Percentiles rank a stretch among this genome's conserved stretches.
Conservation (phyloP, 2,888 invertebrate genomes). For the Archips crataeganus region DNA sequence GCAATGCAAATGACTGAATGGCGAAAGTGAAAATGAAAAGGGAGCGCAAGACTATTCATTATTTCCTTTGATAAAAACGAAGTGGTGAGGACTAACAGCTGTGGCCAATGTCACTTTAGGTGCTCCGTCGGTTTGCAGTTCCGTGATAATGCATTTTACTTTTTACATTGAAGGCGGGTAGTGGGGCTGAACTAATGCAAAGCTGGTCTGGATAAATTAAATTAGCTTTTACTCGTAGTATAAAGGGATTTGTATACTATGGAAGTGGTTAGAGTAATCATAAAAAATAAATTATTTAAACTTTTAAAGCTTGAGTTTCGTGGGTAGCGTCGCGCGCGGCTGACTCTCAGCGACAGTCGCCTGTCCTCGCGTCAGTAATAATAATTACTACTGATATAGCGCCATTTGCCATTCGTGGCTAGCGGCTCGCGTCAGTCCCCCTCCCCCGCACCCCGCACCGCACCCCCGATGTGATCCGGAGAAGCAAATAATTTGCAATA, state of each 20-base stretch:
- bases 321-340: too few relatives aligned
- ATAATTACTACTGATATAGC: too few relatives aligned
- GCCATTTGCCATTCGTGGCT: too few relatives aligned
- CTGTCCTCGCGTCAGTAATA: too few relatives aligned
- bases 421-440: too few relatives aligned
- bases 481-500: too few relatives aligned
- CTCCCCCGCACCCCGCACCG: too few relatives aligned
- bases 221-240: not conserved
- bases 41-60: slow-evolving; percentile 61
- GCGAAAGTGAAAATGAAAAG: slow-evolving; percentile 65
- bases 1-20: slow-evolving; percentile 67
- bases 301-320: too few relatives aligned
- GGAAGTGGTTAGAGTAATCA: not conserved
- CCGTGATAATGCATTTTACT: slow-evolving; percentile 65
- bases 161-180: slow-evolving; percentile 58
- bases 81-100: slow-evolving; percentile 68
- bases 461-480: too few relatives aligned
- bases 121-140: slow-evolving; percentile 59
- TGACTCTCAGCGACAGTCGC: too few relatives aligned
- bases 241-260: not conserved
- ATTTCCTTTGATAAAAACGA: slow-evolving; percentile 71
- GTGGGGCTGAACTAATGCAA: slow-evolving; percentile 45
- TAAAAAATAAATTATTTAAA: too few relatives aligned
- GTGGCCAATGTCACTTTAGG: slow-evolving; percentile 70
- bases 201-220: not conserved